phyloP scores from a whole-genome alignment of 1,140 invertebrate genomes.

The Drosophila obscura region DNA sequence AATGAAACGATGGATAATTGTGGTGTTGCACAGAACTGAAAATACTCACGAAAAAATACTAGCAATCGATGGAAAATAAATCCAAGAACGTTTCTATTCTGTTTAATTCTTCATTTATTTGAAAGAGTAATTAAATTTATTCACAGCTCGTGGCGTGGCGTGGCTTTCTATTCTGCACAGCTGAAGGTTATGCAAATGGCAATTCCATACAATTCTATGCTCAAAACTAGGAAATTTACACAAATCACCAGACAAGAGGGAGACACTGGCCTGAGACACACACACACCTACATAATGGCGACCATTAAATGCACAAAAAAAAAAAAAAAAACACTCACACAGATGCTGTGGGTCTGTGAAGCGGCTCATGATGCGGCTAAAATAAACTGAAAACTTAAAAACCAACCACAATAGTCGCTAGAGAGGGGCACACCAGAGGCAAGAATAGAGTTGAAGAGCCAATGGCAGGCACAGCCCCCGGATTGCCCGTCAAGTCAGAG shows the following conservation, averaged over 20 bases:
- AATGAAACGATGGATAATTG: no score
- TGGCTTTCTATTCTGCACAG: constrained; percentile 20
- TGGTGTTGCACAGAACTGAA: no score
- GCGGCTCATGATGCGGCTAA: constrained; percentile 9
- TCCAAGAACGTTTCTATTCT: not conserved
- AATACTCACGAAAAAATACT: no score
- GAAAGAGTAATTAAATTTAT: no score
- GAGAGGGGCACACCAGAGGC: constrained; percentile 21
- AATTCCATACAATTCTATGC: constrained; percentile 45
- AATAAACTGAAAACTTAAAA: constrained; percentile 17
- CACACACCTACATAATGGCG: constrained; percentile 20
- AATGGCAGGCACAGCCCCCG: constrained; percentile 10
- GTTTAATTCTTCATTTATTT: constrained; percentile 4
- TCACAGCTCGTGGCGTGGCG: no score
- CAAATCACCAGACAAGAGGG: constrained; percentile 49
- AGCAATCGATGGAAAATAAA: no score
- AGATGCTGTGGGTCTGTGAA: constrained; percentile 18
- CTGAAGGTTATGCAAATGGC: constrained; percentile 67
- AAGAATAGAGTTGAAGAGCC: constrained; percentile 47
- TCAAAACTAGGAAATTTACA: constrained; percentile 73
- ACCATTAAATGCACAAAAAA: constrained; percentile 43
- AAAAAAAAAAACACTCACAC: constrained; percentile 35
- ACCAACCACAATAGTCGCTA: constrained; percentile 17
- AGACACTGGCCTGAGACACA: constrained; percentile 3
- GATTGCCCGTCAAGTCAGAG: constrained; percentile 50